A percentile compares a stretch with the other conserved stretches of the same genome.
Conservation (phyloP, 2,888 invertebrate species). For the Schizotus pectinicornis region DNA sequence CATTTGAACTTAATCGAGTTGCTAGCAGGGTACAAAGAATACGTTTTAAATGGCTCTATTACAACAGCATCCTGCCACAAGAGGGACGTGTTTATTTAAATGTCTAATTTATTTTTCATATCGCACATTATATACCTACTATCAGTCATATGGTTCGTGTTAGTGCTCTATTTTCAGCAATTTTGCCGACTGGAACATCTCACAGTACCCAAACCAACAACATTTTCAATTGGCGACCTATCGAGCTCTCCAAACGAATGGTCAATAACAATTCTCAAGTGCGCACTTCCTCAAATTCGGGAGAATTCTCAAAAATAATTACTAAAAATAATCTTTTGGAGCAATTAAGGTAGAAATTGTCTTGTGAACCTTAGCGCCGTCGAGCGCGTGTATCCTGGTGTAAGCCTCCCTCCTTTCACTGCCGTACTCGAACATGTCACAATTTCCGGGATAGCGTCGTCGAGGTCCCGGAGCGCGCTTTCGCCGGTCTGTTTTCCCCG, state of each 20-base stretch:
- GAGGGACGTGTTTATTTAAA: conserved; percentile 18
- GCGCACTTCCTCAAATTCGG: too few species aligned
- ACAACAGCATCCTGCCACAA: conserved; percentile 20
- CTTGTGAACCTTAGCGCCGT: background rate
- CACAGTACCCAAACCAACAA: too few species aligned
- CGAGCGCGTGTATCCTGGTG: background rate
- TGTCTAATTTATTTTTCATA: conserved; percentile 8
- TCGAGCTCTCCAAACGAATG: background rate
- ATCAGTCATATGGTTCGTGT: too few species aligned
- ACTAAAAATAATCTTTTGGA: too few species aligned
- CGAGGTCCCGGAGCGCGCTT: conserved; percentile 1
- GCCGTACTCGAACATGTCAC: conserved; percentile 5
- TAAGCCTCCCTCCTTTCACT: conserved; percentile 4
- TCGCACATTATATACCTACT: too few species aligned
- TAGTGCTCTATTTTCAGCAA: conserved; percentile 5
- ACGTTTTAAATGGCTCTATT: conserved; percentile 14
- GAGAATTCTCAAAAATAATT: too few species aligned
- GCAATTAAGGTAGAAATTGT: too few species aligned
- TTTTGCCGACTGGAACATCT: background rate
- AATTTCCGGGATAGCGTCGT: conserved; percentile 5
- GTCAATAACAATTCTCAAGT: too few species aligned
- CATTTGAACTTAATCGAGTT: conserved; percentile 12
- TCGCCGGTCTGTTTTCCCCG: conserved; percentile 16
- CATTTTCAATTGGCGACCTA: background rate
- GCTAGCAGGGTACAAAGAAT: conserved; percentile 13